Evolutionary conservation across 2,888 invertebrate species (phyloP).

Genomic region (Apodemia zela): DNA sequence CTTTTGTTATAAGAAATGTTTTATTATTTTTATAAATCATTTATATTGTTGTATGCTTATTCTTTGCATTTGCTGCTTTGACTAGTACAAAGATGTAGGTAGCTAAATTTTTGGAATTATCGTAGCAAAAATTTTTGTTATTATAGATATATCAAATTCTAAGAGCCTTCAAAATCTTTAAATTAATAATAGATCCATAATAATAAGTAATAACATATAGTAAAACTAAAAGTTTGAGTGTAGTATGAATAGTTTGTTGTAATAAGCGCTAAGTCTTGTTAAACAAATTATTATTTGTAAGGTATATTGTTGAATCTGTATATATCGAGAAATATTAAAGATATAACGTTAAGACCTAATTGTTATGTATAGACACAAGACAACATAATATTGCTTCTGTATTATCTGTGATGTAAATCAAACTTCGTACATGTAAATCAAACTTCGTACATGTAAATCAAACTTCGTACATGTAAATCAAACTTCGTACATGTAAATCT

Average conservation of each 20-base stretch:
- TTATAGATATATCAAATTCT: neutral
- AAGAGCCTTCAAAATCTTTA: neutral
- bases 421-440: neutral
- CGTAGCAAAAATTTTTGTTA: neutral
- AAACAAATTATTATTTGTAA: no score
- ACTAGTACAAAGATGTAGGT: neutral
- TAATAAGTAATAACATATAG: neutral
- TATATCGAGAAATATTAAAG: no score
- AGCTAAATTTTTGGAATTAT: neutral
- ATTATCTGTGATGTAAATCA: constrained; percentile 59
- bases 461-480: constrained; percentile 39
- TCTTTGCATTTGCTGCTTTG: neutral
- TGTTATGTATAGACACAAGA: constrained; percentile 43
- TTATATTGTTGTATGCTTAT: neutral
- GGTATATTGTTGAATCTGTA: no score
- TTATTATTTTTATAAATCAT: neutral
- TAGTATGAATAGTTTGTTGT: neutral
- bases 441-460: constrained; percentile 39
- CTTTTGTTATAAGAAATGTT: constrained; percentile 18
- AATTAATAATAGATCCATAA: neutral
- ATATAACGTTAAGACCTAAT: neutral
- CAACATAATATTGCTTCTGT: constrained; percentile 59
- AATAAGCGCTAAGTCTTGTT: no score
- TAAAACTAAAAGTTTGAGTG: neutral
- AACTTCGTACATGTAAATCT: neutral